A percentile compares a stretch with the other conserved stretches of the same genome.
Conservation (phyloP, 2,113 vertebrate species). For the Hoplias malabaricus region DNA sequence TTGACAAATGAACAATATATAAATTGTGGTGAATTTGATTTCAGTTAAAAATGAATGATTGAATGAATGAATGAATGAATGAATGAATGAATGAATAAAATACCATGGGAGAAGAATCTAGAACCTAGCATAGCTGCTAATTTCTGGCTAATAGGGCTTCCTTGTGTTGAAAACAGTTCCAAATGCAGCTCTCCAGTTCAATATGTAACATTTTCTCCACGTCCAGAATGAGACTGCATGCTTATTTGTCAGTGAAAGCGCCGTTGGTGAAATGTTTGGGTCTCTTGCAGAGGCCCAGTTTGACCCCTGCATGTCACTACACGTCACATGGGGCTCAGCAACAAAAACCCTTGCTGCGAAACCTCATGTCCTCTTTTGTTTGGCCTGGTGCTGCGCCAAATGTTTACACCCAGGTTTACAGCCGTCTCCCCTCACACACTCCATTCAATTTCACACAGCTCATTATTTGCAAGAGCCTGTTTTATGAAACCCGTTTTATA, state of each 20-base stretch:
- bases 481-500: neutral
- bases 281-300: conserved; percentile 42
- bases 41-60: too few relatives aligned
- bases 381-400: conserved; percentile 49
- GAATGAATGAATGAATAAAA: too few relatives aligned
- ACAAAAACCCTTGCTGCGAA: conserved; percentile 44
- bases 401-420: conserved; percentile 39
- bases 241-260: conserved; percentile 5
- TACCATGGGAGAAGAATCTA: too few relatives aligned
- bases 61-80: too few relatives aligned
- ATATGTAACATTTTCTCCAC: neutral
- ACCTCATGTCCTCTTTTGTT: conserved; percentile 52
- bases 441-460: neutral
- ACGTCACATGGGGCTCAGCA: conserved; percentile 48
- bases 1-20: too few relatives aligned
- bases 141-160: too few relatives aligned
- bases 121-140: too few relatives aligned
- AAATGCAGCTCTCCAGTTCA: neutral
- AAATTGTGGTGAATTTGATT: too few relatives aligned
- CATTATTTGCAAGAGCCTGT: neutral
- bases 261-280: conserved; percentile 21
- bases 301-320: conserved; percentile 50
- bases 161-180: neutral
- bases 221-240: neutral
- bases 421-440: neutral